Conservation (phyloP, 2,797 vertebrate species). For the Cottoperca gobio region DNA sequence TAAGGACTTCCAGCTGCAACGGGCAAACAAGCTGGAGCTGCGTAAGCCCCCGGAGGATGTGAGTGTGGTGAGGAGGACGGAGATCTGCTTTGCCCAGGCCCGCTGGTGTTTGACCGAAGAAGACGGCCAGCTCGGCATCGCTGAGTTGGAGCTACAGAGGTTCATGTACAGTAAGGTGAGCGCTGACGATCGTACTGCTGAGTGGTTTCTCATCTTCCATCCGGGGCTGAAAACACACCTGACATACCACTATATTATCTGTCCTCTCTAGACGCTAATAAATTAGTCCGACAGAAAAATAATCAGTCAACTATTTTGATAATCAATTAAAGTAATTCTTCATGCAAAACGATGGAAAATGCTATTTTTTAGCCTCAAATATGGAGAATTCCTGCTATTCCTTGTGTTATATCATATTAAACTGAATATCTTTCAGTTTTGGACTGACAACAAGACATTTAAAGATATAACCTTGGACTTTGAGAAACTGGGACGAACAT, state of each 20-base stretch:
- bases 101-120: constrained; percentile 98
- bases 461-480: too few relatives aligned
- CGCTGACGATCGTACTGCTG: not conserved
- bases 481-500: too few relatives aligned
- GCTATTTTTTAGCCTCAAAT: too few relatives aligned
- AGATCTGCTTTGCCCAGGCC: constrained; percentile 98
- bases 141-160: constrained; percentile 96
- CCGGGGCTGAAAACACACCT: not conserved
- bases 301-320: too few relatives aligned
- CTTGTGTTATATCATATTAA: too few relatives aligned
- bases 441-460: too few relatives aligned
- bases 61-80: constrained; percentile 94
- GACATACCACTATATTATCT: not conserved
- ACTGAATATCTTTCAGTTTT: too few relatives aligned
- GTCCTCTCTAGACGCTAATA: not conserved
- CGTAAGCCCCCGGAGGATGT: constrained; percentile 96
- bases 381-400: too few relatives aligned
- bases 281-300: too few relatives aligned
- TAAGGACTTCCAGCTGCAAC: constrained; percentile 97
- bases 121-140: constrained; percentile 97
- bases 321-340: too few relatives aligned
- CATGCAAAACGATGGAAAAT: too few relatives aligned
- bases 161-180: constrained; percentile 99
- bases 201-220: not conserved
- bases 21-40: constrained; percentile 97